Evolutionary conservation across 2,888 invertebrate species (phyloP).

Genomic region (Geophilus truncorum): DNA sequence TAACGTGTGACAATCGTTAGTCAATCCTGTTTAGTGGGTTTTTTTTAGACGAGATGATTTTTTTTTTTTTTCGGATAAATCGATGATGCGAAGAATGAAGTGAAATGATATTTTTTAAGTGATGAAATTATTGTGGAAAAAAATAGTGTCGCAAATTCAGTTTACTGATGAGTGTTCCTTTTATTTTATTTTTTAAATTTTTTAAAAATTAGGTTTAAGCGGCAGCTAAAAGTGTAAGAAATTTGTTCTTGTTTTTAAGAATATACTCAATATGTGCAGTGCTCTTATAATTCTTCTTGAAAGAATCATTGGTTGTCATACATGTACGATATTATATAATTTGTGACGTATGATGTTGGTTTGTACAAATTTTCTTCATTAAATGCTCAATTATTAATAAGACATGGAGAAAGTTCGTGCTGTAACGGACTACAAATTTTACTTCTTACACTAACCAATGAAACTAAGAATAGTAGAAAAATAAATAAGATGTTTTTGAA

Average conservation of each 20-base stretch:
- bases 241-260: neutral
- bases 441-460: too few relatives aligned
- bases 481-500: too few relatives aligned
- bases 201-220: neutral
- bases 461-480: too few relatives aligned
- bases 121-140: neutral
- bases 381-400: neutral
- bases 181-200: neutral
- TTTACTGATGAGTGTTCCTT: neutral
- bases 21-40: too few relatives aligned
- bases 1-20: neutral
- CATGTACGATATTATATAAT: too few relatives aligned
- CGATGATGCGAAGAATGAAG: too few relatives aligned
- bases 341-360: neutral
- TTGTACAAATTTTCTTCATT: neutral
- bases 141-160: neutral
- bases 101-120: neutral
- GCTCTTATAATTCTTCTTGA: neutral
- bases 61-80: too few relatives aligned
- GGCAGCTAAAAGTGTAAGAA: neutral
- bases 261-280: conserved; percentile 6
- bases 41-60: too few relatives aligned
- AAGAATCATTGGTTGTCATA: neutral
- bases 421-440: too few relatives aligned
- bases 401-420: too few relatives aligned